A percentile compares a stretch with the other conserved stretches of the same genome.
These are phyloP conservation scores for Lepidocolaptes lacrymiger DNA, from an alignment of 2,797 vertebrate species.

Conservation along the genomic window DNA sequence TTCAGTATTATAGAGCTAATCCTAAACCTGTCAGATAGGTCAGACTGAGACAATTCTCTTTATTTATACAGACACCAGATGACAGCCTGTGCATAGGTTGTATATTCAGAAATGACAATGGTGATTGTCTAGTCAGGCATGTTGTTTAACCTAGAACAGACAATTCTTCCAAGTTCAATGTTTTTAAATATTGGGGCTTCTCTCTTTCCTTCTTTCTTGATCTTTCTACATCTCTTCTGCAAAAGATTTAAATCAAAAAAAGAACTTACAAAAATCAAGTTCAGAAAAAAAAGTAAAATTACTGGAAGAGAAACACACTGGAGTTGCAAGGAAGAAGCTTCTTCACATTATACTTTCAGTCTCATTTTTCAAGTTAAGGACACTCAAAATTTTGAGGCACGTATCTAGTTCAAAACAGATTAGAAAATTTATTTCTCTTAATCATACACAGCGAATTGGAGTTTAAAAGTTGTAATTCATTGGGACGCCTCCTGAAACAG, in stretches of 20 bases:
- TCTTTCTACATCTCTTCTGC: not conserved
- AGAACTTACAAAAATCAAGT: not conserved
- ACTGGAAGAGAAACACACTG: not conserved
- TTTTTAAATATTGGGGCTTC: not conserved
- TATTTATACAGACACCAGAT: not conserved
- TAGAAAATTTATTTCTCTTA: slow-evolving; percentile 14
- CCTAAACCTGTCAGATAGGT: not conserved
- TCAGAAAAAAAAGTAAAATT: not conserved
- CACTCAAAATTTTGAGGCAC: not conserved
- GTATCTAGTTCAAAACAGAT: not conserved
- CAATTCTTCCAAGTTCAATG: not conserved
- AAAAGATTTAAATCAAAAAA: not conserved
- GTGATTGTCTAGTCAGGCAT: not conserved
- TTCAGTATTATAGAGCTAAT: not conserved
- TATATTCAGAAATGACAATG: not conserved
- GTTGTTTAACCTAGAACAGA: not conserved
- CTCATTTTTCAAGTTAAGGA: not conserved
- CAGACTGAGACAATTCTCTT: not conserved
- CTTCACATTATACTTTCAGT: not conserved
- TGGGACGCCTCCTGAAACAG: not conserved
- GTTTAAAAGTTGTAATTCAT: not conserved
- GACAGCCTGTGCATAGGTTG: not conserved
- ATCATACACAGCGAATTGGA: not conserved
- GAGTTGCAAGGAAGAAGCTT: not conserved
- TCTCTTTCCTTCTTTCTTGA: not conserved